phyloP scores from a whole-genome alignment of 2,113 vertebrate genomes.

The Pholis gunnellus region DNA sequence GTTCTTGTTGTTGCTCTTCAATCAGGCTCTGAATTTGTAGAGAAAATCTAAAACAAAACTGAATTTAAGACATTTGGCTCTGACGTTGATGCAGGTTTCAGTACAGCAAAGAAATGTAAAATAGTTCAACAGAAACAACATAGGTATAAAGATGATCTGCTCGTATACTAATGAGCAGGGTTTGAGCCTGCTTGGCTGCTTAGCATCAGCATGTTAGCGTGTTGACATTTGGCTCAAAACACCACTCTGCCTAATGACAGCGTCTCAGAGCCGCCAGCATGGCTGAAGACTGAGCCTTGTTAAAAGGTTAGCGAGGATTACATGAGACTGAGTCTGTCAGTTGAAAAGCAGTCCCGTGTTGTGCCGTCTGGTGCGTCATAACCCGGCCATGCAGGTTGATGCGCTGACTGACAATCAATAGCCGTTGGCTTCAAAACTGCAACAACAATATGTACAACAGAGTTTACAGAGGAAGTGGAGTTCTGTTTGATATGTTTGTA shows the following conservation, averaged over 20 bases:
- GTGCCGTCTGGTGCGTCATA: background rate
- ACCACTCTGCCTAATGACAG: background rate
- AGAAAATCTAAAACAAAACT: background rate
- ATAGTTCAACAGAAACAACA: background rate
- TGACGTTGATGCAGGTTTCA: background rate
- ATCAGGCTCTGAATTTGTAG: background rate
- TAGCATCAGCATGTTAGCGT: background rate
- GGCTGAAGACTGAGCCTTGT: background rate
- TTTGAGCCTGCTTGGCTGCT: background rate
- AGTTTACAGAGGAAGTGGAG: background rate
- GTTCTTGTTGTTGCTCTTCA: constrained; percentile 11
- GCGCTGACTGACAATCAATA: background rate
- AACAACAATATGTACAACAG: background rate
- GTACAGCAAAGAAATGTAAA: background rate
- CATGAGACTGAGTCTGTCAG: background rate
- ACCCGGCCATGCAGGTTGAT: background rate
- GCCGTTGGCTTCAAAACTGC: background rate
- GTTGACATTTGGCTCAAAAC: background rate
- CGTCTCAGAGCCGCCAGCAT: background rate
- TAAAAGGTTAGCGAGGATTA: background rate
- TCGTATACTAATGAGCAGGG: background rate
- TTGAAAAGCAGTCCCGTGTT: background rate
- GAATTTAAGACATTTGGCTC: background rate
- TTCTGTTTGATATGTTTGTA: background rate
- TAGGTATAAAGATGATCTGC: background rate